Conservation (phyloP, 2,797 vertebrate species). For the Lacerta bilineata region DNA sequence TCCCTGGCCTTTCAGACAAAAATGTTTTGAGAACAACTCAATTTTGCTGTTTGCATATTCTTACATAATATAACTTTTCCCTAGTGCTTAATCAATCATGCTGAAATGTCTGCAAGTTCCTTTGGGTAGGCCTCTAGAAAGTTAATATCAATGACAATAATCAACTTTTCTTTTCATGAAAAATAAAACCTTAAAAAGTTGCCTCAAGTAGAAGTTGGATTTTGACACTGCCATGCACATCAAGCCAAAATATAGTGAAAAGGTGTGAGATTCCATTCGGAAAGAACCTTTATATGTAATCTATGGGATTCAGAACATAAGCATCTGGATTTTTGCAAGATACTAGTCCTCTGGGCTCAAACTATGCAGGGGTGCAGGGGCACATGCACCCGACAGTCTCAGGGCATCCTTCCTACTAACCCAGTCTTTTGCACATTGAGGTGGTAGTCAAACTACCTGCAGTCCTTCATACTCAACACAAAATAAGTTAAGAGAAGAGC, state of each 20-base stretch:
- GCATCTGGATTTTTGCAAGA: neutral
- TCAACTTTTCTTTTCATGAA: constrained; percentile 53
- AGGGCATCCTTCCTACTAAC: no score
- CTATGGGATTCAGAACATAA: constrained; percentile 57
- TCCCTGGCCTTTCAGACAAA: constrained; percentile 75
- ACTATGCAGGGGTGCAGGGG: no score
- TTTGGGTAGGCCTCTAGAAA: constrained; percentile 70
- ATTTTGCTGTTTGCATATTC: constrained; percentile 78
- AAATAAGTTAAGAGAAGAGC: no score
- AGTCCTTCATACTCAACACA: no score
- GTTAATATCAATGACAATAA: constrained; percentile 66
- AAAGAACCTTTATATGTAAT: constrained; percentile 34
- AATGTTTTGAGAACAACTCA: constrained; percentile 74
- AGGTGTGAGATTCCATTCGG: neutral
- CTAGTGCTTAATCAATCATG: constrained; percentile 82
- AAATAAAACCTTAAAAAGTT: constrained; percentile 59
- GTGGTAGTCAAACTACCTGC: no score
- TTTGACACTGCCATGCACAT: constrained; percentile 59
- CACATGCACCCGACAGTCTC: no score
- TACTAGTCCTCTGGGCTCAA: no score
- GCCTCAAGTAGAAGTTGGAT: constrained; percentile 62
- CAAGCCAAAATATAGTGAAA: constrained; percentile 43
- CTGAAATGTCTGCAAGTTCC: constrained; percentile 78
- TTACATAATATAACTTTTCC: constrained; percentile 79
- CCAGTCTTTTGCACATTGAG: no score